A percentile compares a stretch with the other conserved stretches of the same genome.
These are phyloP conservation scores for Teleopsis dalmanni DNA, from an alignment of 1,140 invertebrate genomes.

Conservation along the genomic window DNA sequence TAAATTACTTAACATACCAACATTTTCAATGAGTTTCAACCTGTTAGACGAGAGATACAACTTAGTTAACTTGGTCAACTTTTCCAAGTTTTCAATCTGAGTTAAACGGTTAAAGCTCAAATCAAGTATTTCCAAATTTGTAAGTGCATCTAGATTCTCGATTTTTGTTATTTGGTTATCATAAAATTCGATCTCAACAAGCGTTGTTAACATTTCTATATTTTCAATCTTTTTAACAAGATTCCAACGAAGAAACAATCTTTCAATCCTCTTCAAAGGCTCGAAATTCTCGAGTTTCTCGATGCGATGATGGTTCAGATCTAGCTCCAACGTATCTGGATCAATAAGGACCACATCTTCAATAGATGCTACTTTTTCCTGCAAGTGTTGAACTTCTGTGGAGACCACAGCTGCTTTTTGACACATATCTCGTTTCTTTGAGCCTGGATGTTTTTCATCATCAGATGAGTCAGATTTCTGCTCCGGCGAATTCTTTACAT, in stretches of 20 bases:
- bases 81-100: conserved; percentile 79
- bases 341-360: conserved; percentile 38
- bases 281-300: conserved; percentile 77
- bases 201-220: conserved; percentile 60
- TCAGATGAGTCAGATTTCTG: too few species aligned
- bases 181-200: conserved; percentile 87
- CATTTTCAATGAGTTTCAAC: conserved; percentile 86
- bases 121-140: conserved; percentile 86
- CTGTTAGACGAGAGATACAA: conserved; percentile 91
- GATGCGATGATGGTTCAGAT: conserved; percentile 83
- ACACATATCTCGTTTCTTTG: too few species aligned
- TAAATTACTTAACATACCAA: conserved; percentile 71
- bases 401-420: too few species aligned
- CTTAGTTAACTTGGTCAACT: conserved; percentile 74
- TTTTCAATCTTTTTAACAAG: conserved; percentile 92
- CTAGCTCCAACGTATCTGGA: conserved; percentile 45
- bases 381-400: too few species aligned
- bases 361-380: conserved; percentile 26
- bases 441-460: too few species aligned
- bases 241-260: conserved; percentile 83
- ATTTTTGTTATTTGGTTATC: conserved; percentile 92
- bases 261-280: conserved; percentile 63
- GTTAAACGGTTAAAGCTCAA: conserved; percentile 95
- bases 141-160: conserved; percentile 77
- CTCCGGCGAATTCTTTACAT: too few species aligned